Percentiles rank a stretch among this genome's conserved stretches.
These are phyloP conservation scores for Galerucella calmariensis DNA, from an alignment of 2,888 invertebrate species.

Conservation along the genomic window DNA sequence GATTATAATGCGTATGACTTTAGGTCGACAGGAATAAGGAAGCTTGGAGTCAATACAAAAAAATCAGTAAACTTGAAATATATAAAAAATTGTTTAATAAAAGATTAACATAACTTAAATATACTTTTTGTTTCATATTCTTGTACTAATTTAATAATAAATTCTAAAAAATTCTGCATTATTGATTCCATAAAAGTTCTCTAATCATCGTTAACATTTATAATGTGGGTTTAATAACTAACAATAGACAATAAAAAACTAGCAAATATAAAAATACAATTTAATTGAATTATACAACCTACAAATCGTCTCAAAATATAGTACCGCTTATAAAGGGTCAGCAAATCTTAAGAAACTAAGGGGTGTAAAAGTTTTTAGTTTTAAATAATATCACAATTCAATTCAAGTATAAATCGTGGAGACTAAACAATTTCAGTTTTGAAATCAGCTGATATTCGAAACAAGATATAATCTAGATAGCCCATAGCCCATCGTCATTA, in stretches of 20 bases:
- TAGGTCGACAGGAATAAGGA: not conserved
- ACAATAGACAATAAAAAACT: slow-evolving; percentile 27
- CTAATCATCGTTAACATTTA: slow-evolving; percentile 5
- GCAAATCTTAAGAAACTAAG: not conserved
- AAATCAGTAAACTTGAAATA: slow-evolving; percentile 1
- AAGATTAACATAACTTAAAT: slow-evolving; percentile 7
- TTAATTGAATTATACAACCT: slow-evolving; percentile 15
- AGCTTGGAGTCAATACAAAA: not conserved
- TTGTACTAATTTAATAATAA: slow-evolving; percentile 9
- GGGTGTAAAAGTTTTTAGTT: not conserved
- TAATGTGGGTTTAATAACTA: slow-evolving; percentile 5
- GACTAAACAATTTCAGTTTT: too few relatives aligned
- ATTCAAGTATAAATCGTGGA: too few relatives aligned
- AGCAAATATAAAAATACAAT: slow-evolving; percentile 31
- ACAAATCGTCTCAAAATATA: slow-evolving; percentile 5
- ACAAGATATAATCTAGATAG: too few relatives aligned
- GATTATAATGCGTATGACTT: too few relatives aligned
- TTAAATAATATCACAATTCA: too few relatives aligned
- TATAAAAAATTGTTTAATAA: slow-evolving; percentile 10
- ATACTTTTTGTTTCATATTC: slow-evolving; percentile 5
- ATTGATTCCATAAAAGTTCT: not conserved
- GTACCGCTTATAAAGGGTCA: not conserved
- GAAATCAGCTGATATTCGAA: too few relatives aligned
- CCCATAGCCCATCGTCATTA: too few relatives aligned
- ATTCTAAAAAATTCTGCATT: slow-evolving; percentile 4